These are phyloP conservation scores for Danio rerio DNA, from an alignment of 2,113 vertebrate species.

Conservation along the genomic window DNA sequence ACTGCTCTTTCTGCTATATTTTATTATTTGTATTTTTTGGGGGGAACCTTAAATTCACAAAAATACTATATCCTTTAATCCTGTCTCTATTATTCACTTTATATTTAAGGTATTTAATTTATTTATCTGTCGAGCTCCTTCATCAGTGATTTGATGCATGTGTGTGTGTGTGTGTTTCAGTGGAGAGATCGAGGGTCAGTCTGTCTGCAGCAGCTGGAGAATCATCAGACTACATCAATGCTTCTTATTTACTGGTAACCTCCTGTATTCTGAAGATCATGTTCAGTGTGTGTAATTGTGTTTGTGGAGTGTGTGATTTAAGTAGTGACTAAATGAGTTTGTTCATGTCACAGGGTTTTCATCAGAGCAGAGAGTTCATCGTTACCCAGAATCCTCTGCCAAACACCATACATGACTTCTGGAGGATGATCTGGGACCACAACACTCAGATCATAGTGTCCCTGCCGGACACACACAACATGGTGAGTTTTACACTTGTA, in stretches of 20 bases:
- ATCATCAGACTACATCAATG: slow-evolving; percentile 93
- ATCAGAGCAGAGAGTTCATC: slow-evolving; percentile 89
- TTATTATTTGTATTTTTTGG: no score
- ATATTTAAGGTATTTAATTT: no score
- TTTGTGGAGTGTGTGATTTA: no score
- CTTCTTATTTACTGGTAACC: slow-evolving; percentile 94
- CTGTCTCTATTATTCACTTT: no score
- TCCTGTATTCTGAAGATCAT: background rate
- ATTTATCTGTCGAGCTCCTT: no score
- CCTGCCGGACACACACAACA: slow-evolving; percentile 85
- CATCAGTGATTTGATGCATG: no score
- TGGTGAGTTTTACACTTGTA: slow-evolving; percentile 71
- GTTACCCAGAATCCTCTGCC: slow-evolving; percentile 91
- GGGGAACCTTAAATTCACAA: no score
- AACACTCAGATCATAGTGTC: slow-evolving; percentile 86
- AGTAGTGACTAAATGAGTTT: background rate
- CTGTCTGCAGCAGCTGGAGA: slow-evolving; percentile 84
- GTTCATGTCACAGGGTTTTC: slow-evolving; percentile 81
- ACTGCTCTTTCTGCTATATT: no score
- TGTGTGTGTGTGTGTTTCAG: no score
- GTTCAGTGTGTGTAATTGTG: background rate
- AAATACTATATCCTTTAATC: no score
- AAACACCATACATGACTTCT: slow-evolving; percentile 93
- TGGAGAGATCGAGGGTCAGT: slow-evolving; percentile 93
- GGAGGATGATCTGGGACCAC: slow-evolving; percentile 97